phyloP scores from a whole-genome alignment of 2,888 invertebrate species.

The Ormyrus rosae region DNA sequence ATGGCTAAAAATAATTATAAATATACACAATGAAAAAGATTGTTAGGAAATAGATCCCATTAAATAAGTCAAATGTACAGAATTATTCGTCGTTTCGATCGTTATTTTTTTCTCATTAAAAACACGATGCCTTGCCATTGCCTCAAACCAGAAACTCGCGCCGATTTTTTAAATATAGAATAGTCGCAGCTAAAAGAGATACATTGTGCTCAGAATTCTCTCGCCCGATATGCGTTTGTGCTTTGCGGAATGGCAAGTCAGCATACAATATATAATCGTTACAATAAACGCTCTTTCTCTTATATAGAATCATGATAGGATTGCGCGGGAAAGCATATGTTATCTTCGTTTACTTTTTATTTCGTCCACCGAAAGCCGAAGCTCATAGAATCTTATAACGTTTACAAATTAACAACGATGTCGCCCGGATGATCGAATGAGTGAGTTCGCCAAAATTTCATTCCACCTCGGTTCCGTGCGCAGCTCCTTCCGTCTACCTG shows the following conservation, averaged over 20 bases:
- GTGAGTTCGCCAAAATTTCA: constrained; percentile 21
- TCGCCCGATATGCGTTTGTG: constrained; percentile 47
- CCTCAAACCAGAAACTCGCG: constrained; percentile 58
- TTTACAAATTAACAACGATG: constrained; percentile 56
- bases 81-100: constrained; percentile 61
- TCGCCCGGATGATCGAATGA: constrained; percentile 3
- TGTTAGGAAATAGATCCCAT: constrained; percentile 69
- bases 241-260: constrained; percentile 61
- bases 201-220: constrained; percentile 43
- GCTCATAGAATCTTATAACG: constrained; percentile 57
- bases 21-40: constrained; percentile 74
- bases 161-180: background rate
- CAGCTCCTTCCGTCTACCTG: background rate
- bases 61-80: constrained; percentile 74
- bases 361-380: constrained; percentile 63
- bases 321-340: constrained; percentile 55
- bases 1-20: constrained; percentile 71
- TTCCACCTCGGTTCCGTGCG: constrained; percentile 14
- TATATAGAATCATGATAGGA: constrained; percentile 47
- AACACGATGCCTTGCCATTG: constrained; percentile 60
- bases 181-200: background rate
- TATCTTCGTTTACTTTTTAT: constrained; percentile 49
- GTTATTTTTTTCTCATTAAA: constrained; percentile 37
- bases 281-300: constrained; percentile 52
- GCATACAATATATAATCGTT: constrained; percentile 55